A percentile compares a stretch with the other conserved stretches of the same genome.
Conservation (phyloP, 2,113 vertebrate species). For the Phaetusa simplex region DNA sequence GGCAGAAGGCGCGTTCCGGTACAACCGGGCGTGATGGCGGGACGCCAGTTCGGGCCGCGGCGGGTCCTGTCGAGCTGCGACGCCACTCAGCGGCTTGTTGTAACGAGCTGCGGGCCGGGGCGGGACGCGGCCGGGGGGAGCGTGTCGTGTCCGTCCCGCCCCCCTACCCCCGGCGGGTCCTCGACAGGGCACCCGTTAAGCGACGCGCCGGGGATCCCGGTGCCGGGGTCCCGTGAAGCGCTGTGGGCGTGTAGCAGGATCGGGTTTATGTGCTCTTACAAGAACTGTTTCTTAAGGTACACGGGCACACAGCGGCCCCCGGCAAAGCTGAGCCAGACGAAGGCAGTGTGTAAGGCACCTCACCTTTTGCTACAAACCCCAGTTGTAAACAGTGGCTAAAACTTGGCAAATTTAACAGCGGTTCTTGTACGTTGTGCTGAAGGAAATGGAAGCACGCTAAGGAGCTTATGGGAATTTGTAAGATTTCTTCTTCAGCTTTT, state of each 20-base stretch:
- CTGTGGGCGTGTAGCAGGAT: neutral
- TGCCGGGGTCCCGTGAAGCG: neutral
- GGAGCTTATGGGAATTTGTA: neutral
- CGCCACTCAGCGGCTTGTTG: neutral
- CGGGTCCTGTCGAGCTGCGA: too few relatives aligned
- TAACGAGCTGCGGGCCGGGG: neutral
- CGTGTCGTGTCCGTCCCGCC: too few relatives aligned
- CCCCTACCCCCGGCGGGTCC: too few relatives aligned
- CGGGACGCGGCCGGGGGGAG: too few relatives aligned
- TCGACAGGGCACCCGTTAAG: neutral
- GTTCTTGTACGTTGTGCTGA: neutral
- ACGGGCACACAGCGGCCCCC: neutral
- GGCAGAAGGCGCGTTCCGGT: neutral
- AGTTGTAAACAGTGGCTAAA: neutral
- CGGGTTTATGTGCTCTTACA: rapidly evolving
- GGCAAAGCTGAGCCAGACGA: neutral
- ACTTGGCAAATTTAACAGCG: neutral
- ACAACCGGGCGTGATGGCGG: too few relatives aligned
- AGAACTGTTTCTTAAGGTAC: neutral
- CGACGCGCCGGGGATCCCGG: too few relatives aligned
- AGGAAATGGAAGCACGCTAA: neutral
- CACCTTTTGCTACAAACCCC: neutral
- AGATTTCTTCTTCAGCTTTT: neutral
- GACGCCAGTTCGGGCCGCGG: neutral
- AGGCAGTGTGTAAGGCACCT: too few relatives aligned